These are phyloP conservation scores for Eilema griseolum DNA, from an alignment of 2,888 invertebrate species.

Conservation along the genomic window DNA sequence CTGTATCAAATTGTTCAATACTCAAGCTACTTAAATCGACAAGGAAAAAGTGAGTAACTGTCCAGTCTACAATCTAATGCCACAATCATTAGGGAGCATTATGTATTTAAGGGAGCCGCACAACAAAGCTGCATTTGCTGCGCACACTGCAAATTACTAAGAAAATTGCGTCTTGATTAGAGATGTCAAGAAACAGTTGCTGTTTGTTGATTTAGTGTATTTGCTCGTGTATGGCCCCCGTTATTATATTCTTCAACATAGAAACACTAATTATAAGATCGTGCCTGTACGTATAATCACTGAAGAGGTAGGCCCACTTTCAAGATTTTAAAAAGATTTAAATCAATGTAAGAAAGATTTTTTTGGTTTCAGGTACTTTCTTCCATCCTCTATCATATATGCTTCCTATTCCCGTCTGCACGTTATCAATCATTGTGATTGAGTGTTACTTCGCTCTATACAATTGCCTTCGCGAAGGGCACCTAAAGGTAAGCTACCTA, in stretches of 20 bases:
- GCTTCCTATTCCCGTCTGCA: background rate
- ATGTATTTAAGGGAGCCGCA: too few species aligned
- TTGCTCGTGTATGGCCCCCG: too few species aligned
- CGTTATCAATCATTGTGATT: constrained; percentile 1
- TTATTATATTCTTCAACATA: too few species aligned
- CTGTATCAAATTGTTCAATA: constrained; percentile 20
- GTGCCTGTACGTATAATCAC: too few species aligned
- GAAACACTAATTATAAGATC: too few species aligned
- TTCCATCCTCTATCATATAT: background rate
- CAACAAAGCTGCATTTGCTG: too few species aligned
- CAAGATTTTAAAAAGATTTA: background rate
- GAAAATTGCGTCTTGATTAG: too few species aligned
- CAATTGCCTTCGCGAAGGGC: background rate
- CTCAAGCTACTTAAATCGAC: constrained; percentile 19
- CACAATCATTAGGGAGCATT: too few species aligned
- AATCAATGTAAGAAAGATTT: background rate
- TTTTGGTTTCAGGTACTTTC: constrained; percentile 5
- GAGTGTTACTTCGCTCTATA: background rate
- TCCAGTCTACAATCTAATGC: background rate
- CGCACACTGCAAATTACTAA: too few species aligned
- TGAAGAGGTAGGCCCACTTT: too few species aligned
- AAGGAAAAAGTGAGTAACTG: constrained; percentile 8
- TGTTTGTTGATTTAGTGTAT: too few species aligned
- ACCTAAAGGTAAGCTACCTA: constrained; percentile 1
- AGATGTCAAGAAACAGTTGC: too few species aligned